phyloP scores from a whole-genome alignment of 2,113 vertebrate genomes.

The Protobothrops flavoviridis region DNA sequence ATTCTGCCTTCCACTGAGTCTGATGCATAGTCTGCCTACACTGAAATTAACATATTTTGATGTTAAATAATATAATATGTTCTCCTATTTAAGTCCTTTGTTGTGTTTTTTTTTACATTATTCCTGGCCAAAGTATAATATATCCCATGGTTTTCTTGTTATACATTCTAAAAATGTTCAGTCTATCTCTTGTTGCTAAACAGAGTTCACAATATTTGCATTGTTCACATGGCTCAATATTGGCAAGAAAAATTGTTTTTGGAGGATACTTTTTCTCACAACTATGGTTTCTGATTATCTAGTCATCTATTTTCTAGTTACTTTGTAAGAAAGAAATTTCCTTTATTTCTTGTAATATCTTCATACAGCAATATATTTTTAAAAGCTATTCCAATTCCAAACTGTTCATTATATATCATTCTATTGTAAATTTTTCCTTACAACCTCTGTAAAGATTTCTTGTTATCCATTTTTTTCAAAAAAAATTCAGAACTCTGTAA shows the following conservation, averaged over 20 bases:
- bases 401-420: background rate
- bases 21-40: background rate
- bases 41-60: background rate
- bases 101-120: background rate
- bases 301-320: background rate
- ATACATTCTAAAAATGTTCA: background rate
- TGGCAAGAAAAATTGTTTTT: background rate
- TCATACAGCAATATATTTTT: background rate
- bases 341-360: background rate
- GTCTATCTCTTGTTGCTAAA: background rate
- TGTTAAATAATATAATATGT: background rate
- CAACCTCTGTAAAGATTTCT: background rate
- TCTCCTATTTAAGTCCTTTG: background rate
- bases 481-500: background rate
- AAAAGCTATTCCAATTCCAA: background rate
- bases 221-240: background rate
- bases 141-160: background rate
- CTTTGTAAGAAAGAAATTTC: background rate
- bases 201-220: background rate
- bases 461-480: background rate
- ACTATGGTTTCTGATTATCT: background rate
- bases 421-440: background rate
- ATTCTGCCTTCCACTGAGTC: background rate
- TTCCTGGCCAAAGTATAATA: background rate
- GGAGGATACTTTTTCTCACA: background rate